Evolutionary conservation across 2,797 vertebrate genomes (phyloP), one percentile per base, ranked within the genome.

Genomic region (Benthosema pterotum): DNA sequence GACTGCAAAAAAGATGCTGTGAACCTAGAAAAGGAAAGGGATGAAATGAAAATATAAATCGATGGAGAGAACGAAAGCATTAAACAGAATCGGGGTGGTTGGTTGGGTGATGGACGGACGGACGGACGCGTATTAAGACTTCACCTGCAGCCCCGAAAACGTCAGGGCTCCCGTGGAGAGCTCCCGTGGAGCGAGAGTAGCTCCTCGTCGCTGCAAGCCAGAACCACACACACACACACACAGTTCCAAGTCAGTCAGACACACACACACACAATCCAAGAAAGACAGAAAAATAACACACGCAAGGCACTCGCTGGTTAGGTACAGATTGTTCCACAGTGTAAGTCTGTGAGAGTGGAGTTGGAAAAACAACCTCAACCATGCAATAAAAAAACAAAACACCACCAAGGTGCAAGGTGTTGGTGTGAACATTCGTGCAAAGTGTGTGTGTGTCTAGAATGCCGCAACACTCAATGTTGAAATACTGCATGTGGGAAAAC

Each of bases 161-260:
- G 79, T 99, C 97, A 87, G 96, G 92, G 87, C 95, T 85, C 8
- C 32, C 32, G 91, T 95, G 96, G 87, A 99, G 97, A 80, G 97
- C 96, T 92, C 97, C 97, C 68, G 97, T 98, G 71, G 97, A 99
- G 94, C 97, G 94, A 93, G 97, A 99, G 90, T 98, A 97, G 92
- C 96, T 97, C 88, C 97, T 95, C 77, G 96, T 93, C 75, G 97
- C 97, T 99, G 97, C 77, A 98, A 98, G 91, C 94, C 92, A 92
- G 91, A 95, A 95, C 91, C 82, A 92, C 78, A 83, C 74, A 87
- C 71, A 86, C 74, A 77, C 55, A 82, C 53, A 49, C 28, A 32
- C 4, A 32, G 28, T 32, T 5, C 3, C 11, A 46, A n/a, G n/a
- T n/a, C 42, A 43, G 43, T 46, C 14, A 46, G 63, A 80, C 47